These are phyloP conservation scores for Paralichthys olivaceus DNA, from an alignment of 2,113 vertebrate genomes.

Conservation along the genomic window DNA sequence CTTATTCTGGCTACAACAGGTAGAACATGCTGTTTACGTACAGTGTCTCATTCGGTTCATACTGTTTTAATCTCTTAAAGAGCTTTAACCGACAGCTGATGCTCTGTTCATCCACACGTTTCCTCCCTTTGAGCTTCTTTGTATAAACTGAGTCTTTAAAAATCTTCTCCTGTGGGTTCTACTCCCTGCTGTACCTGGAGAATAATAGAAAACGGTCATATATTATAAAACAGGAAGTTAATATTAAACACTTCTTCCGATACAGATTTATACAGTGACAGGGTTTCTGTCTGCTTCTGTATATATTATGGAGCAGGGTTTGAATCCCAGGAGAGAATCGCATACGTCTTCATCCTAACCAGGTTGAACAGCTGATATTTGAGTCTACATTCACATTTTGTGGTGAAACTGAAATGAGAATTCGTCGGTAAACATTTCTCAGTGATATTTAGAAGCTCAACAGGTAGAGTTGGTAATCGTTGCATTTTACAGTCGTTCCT, in stretches of 20 bases:
- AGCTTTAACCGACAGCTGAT: neutral
- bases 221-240: conserved; percentile 8
- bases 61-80: no score
- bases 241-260: conserved; percentile 15
- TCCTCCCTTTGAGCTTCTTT: conserved; percentile 34
- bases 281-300: neutral
- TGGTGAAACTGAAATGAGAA: no score
- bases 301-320: neutral
- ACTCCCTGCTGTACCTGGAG: conserved; percentile 20
- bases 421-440: no score
- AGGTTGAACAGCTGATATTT: neutral
- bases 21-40: no score
- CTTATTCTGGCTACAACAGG: no score
- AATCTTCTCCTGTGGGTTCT: conserved; percentile 22
- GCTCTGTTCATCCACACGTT: conserved; percentile 29
- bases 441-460: no score
- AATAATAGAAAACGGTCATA: conserved; percentile 23
- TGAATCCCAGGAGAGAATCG: neutral
- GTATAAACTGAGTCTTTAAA: conserved; percentile 47
- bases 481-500: neutral
- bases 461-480: no score
- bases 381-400: neutral
- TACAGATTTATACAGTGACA: neutral
- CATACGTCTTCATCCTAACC: no score
- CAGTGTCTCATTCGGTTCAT: no score